These are phyloP conservation scores for Gymnosoma rotundatum DNA, from an alignment of 2,888 invertebrate genomes.

Conservation along the genomic window DNA sequence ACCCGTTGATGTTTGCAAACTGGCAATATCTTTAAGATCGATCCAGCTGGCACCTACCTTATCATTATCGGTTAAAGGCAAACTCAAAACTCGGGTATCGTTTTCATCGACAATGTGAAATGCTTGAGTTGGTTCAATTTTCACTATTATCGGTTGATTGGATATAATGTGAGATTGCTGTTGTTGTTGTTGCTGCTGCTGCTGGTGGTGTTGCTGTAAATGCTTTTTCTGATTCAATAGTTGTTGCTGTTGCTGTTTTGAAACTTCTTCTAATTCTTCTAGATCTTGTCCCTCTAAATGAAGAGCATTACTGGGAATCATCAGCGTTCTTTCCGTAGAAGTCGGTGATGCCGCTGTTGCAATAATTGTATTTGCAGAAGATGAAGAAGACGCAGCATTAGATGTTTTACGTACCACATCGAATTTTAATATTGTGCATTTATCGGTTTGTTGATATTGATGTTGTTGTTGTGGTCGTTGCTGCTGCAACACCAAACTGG, in stretches of 20 bases:
- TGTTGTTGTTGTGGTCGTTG: constrained; percentile 79
- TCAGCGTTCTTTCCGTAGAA: constrained; percentile 54
- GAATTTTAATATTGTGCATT: constrained; percentile 79
- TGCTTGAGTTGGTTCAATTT: constrained; percentile 81
- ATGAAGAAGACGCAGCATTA: constrained; percentile 3
- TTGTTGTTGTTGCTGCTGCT: constrained; percentile 61
- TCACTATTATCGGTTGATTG: constrained; percentile 80
- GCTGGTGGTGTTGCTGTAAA: too few species aligned
- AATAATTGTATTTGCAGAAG: constrained; percentile 49
- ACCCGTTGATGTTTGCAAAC: constrained; percentile 75
- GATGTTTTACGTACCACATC: constrained; percentile 75
- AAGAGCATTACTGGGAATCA: constrained; percentile 58
- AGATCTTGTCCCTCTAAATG: constrained; percentile 59
- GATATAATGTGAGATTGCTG: constrained; percentile 63
- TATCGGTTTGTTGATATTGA: constrained; percentile 81
- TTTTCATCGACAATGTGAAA: constrained; percentile 81
- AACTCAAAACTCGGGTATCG: constrained; percentile 79
- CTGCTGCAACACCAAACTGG: constrained; percentile 63
- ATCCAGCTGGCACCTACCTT: constrained; percentile 81
- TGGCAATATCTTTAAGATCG: constrained; percentile 80
- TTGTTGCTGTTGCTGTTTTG: constrained; percentile 25
- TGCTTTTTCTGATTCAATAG: not conserved
- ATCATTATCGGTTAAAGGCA: constrained; percentile 80
- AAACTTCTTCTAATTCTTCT: constrained; percentile 53
- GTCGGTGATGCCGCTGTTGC: constrained; percentile 68